Conservation (phyloP, 1,140 invertebrate species). For the Pseudomyrmex concolor region DNA sequence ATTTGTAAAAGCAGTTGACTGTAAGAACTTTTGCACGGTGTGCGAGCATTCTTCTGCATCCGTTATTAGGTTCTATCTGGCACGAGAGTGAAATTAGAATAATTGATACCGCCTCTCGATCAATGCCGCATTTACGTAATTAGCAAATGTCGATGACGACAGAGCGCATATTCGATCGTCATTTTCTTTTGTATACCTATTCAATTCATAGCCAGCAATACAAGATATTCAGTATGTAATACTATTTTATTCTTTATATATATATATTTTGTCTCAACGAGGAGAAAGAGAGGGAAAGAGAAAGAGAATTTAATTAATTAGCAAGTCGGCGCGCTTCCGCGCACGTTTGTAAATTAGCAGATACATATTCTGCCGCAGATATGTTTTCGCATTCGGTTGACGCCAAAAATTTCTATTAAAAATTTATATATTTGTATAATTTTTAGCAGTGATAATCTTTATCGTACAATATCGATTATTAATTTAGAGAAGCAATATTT, state of each 20-base stretch:
- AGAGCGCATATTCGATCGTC: neutral
- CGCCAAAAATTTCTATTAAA: constrained; percentile 2
- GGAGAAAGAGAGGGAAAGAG: too few species aligned
- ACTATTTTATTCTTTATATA: neutral
- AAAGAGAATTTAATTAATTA: constrained; percentile 35
- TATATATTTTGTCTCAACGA: neutral
- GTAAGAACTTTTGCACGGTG: neutral
- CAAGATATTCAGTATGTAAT: constrained; percentile 19
- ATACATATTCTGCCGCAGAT: neutral
- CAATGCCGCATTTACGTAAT: constrained; percentile 27
- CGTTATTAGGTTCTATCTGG: constrained; percentile 4
- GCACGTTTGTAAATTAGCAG: neutral
- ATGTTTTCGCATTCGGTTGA: neutral
- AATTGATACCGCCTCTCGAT: constrained; percentile 33
- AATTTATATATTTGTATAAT: neutral
- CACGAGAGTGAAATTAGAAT: constrained; percentile 28
- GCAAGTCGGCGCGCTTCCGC: neutral
- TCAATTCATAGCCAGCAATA: neutral
- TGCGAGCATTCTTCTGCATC: constrained; percentile 24
- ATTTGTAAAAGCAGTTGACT: neutral
- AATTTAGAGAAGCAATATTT: too few species aligned
- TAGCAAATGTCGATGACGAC: constrained; percentile 24
- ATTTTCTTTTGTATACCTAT: neutral
- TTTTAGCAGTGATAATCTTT: neutral
- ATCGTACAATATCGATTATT: neutral